Evolutionary conservation across 1,140 invertebrate genomes (phyloP), one percentile per base, ranked within the genome.

Genomic region (Sitobion miscanthi): DNA sequence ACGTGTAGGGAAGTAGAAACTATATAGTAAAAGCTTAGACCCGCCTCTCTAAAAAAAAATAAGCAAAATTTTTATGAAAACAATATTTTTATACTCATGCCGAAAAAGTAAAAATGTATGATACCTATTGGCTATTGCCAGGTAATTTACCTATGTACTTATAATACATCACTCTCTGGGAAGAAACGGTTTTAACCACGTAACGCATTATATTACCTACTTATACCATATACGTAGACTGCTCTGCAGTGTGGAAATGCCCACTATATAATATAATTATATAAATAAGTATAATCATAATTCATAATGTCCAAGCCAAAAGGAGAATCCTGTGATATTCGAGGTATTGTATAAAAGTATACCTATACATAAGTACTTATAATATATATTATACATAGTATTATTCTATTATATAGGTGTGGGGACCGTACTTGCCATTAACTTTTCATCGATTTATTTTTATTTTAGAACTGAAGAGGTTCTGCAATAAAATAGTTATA

Each of bases 401-500:
- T 35, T 35, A 35, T 35, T 35, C 35, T 83, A 42, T 83, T 0
- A 86, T 4, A 77, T 30, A 77, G 4, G 30, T 20, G 14, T 30
- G 62, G 5, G 30, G 17, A 77, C 62, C 14, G 30, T 77, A 77
- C n/a, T n/a, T 77, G 3, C 23, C 23, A 85, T 85, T 77, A 14
- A 42, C 49, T 83, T 86, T 93, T 25, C 49, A 93, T 93, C 77
- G 45, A 54, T 83, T 90, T 62, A 69, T 77, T 91, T 77, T 91
- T n/a, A 49, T 47, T 77, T 45, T 57, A 91, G 30, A 77, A 21
- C n/a, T 62, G 90, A 42, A 91, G 57, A 77, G 45, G 17, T 20
- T 42, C 42, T 45, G 90, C 42, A 91, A 91, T 77, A 91, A 91
- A 77, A 69, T 47, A 5, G 90, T 77, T 62, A 62, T 62, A 57